Evolutionary conservation across 2,797 vertebrate genomes (phyloP).

Genomic region (Channa striata): DNA sequence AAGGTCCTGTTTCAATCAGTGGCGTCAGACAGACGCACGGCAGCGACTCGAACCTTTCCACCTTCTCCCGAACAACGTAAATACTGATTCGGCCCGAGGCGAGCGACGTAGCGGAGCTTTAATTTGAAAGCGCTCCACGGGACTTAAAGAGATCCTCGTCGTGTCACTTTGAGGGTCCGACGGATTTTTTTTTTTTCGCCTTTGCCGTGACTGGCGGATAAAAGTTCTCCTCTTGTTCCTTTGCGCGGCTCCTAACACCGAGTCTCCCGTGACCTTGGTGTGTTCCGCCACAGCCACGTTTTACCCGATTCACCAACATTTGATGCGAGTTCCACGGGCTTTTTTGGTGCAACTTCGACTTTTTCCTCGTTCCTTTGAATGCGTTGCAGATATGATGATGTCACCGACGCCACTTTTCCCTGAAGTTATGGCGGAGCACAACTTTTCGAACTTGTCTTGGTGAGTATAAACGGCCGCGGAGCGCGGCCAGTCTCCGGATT

Average conservation of each 20-base stretch:
- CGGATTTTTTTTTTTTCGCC: slow-evolving; percentile 64
- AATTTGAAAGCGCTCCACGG: slow-evolving; percentile 50
- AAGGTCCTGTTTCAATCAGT: slow-evolving; percentile 86
- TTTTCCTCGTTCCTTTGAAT: slow-evolving; percentile 70
- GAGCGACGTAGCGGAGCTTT: slow-evolving; percentile 35
- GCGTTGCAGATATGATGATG: slow-evolving; percentile 85
- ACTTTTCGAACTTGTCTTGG: slow-evolving; percentile 84
- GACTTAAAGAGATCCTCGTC: slow-evolving; percentile 44
- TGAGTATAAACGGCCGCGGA: slow-evolving; percentile 64
- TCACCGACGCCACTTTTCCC: slow-evolving; percentile 86
- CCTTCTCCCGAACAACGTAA: slow-evolving; percentile 59
- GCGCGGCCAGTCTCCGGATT: slow-evolving; percentile 11
- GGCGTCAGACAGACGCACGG: slow-evolving; percentile 85
- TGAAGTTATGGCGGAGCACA: slow-evolving; percentile 88
- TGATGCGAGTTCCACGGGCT: background rate
- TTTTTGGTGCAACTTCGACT: slow-evolving; percentile 26
- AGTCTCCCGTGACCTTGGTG: slow-evolving; percentile 50
- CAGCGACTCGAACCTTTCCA: slow-evolving; percentile 67
- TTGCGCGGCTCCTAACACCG: slow-evolving; percentile 14
- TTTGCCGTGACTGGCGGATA: slow-evolving; percentile 36
- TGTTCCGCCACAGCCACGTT: slow-evolving; percentile 4
- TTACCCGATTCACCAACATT: slow-evolving; percentile 14
- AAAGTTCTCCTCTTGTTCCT: slow-evolving; percentile 47
- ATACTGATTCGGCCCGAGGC: slow-evolving; percentile 53
- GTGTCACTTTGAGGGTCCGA: slow-evolving; percentile 70